These are phyloP conservation scores for Chondrosia reniformis DNA, from an alignment of 37 sponge, comb jelly and placozoan genomes.

Conservation along the genomic window DNA sequence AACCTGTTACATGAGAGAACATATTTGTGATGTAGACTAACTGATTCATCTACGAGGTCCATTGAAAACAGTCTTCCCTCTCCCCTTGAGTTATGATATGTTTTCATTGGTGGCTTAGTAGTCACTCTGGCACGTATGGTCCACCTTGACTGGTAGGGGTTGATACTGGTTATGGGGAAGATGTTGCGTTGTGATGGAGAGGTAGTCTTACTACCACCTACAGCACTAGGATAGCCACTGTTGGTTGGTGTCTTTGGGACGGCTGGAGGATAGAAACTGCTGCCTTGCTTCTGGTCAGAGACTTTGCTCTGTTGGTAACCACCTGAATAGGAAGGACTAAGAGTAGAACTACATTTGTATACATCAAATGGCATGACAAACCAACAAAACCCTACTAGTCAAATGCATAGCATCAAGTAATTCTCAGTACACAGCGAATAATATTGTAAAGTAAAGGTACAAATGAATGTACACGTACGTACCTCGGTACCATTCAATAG, in stretches of 20 bases:
- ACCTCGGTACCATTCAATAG: too few relatives aligned
- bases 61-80: slow-evolving; percentile 79
- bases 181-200: slow-evolving; percentile 26
- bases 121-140: slow-evolving; percentile 84
- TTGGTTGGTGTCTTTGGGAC: background rate
- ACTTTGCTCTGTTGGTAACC: too few relatives aligned
- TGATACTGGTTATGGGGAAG: slow-evolving; percentile 77
- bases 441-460: too few relatives aligned
- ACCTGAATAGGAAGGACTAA: background rate
- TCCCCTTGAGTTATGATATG: slow-evolving; percentile 86
- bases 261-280: background rate
- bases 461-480: too few relatives aligned
- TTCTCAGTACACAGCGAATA: too few relatives aligned
- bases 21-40: slow-evolving; percentile 16
- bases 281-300: too few relatives aligned
- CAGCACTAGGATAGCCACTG: background rate
- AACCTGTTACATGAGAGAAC: too few relatives aligned
- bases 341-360: too few relatives aligned
- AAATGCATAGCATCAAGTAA: too few relatives aligned
- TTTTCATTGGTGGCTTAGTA: slow-evolving; percentile 72
- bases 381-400: too few relatives aligned
- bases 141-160: slow-evolving; percentile 89
- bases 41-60: slow-evolving; percentile 85
- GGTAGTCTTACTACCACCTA: background rate
- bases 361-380: too few relatives aligned